These are phyloP conservation scores for Drosophila sproati DNA, from an alignment of 1,140 invertebrate genomes.

Conservation along the genomic window DNA sequence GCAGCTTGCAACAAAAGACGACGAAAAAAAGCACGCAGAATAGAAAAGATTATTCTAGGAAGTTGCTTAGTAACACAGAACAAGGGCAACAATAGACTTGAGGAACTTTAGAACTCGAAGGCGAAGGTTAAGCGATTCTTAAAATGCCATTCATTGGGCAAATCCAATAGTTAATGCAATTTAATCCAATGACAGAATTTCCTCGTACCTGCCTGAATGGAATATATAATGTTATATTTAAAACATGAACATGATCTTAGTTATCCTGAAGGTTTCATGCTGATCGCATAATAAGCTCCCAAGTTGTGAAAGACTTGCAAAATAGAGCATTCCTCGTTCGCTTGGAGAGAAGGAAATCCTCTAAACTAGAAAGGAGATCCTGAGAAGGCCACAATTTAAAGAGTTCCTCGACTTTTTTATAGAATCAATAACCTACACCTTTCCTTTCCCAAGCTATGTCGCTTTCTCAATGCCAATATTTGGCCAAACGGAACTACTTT, in stretches of 20 bases:
- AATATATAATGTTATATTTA: too few species aligned
- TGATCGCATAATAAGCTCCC: too few species aligned
- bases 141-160: not conserved
- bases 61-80: constrained; percentile 28
- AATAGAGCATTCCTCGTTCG: too few species aligned
- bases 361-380: not conserved
- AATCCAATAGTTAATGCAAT: not conserved
- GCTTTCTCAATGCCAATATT: constrained; percentile 43
- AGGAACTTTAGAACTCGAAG: constrained; percentile 13
- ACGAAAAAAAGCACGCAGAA: constrained; percentile 3
- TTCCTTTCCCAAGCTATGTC: not conserved
- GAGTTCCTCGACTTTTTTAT: not conserved
- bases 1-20: constrained; percentile 17
- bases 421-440: not conserved
- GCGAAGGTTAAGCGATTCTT: constrained; percentile 30
- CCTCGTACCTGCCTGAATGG: too few species aligned
- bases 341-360: not conserved
- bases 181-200: not conserved
- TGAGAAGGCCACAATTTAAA: not conserved
- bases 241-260: too few species aligned
- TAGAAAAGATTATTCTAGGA: constrained; percentile 68
- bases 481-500: constrained; percentile 58
- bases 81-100: constrained; percentile 46
- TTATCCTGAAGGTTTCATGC: too few species aligned
- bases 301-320: too few species aligned